Base-by-base conservation (phyloP, 1,140 invertebrate species). In the Drosophila burlai region DNA sequence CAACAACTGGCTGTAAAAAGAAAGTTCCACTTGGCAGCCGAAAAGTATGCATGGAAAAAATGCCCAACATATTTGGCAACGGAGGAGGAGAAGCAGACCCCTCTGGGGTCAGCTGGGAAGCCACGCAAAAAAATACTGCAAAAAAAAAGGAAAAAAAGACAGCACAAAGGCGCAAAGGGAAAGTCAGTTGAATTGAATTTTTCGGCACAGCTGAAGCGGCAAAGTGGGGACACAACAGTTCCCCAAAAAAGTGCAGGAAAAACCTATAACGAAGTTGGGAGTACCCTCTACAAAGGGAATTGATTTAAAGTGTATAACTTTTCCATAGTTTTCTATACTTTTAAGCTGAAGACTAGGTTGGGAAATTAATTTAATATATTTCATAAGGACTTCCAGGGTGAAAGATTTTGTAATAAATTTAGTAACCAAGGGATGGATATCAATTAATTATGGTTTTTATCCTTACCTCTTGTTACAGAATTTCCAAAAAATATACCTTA, bases 21-120 rank as follows among this genome's bases (percentile, higher is more conserved):
- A 77, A 77, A 55, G 57, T 77, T 76, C 43, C 76, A 80, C 67
- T 74, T 74, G 68, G 66, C 81, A 84, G 84, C 83, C 84, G 59
- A 87, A 89, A 87, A 87, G 84, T 87, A 87, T 87, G 83, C 81
- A 82, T 72, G 71, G 60, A 77, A 87, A 87, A 89, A 90, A 84
- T 68, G 52, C 72, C 72, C 83, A 85, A 82, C 84, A 91, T 90
- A 87, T 89, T 89, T 86, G 84, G 76, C 72, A 76, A 75, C 58
- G 55, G 64, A 40, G n/a, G 24, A 21, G 15, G 10, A 18, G 66
- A 10, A 10, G 46, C n/a, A 63, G 45, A 45, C 54, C 71, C 69
- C 71, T 61, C 18, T 46, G 43, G 58, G 76, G 76, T 75, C 58
- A 71, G 67, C 24, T 42, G 68, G 57, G 36, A 50, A 63, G 68